These are phyloP conservation scores for Ceratosolen fusciceps DNA, from an alignment of 1,140 invertebrate species.

Conservation along the genomic window DNA sequence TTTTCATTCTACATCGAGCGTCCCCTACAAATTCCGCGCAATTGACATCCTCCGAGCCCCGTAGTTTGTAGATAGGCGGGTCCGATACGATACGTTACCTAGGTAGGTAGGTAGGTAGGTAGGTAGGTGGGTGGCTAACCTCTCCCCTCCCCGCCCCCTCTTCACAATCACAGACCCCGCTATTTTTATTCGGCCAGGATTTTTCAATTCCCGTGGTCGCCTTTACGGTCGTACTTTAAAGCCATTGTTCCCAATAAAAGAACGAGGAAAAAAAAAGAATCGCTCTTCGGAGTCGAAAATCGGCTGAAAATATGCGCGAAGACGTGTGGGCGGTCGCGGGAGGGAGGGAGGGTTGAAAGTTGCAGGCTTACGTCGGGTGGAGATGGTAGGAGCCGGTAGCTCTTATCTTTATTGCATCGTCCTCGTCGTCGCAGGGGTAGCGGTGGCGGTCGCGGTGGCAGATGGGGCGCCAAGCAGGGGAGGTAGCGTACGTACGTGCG, in stretches of 20 bases:
- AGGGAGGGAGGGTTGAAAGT: not conserved
- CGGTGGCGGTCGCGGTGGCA: no score
- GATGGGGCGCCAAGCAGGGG: not conserved
- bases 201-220: constrained; percentile 22
- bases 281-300: not conserved
- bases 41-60: not conserved
- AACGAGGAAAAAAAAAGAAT: no score
- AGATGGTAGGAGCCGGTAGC: not conserved
- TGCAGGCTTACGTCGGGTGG: not conserved
- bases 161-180: not conserved
- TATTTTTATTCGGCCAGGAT: not conserved
- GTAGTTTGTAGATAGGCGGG: not conserved
- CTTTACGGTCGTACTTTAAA: not conserved
- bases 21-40: not conserved
- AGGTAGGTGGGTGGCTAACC: no score
- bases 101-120: no score
- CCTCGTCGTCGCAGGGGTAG: no score
- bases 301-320: not conserved
- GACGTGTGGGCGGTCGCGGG: no score
- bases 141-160: not conserved
- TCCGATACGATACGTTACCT: no score
- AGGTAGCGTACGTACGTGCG: no score
- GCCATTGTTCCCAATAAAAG: not conserved
- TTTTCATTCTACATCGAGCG: constrained; percentile 10
- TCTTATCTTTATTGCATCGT: constrained; percentile 31